A percentile compares a stretch with the other conserved stretches of the same genome.
Conservation (phyloP, 2,797 vertebrate genomes). For the Melanotaenia parkinsoni region DNA sequence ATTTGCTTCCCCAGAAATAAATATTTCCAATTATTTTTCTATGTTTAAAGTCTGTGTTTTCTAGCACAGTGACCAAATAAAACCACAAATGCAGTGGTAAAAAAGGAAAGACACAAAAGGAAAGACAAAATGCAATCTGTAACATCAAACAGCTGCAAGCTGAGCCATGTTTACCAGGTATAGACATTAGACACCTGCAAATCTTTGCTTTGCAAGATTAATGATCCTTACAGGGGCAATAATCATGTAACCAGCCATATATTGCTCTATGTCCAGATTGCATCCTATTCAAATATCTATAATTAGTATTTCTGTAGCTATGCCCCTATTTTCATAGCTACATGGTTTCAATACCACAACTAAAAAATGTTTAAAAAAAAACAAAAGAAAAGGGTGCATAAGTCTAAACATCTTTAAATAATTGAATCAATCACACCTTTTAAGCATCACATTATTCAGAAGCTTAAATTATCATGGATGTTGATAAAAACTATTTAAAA, state of each 20-base stretch:
- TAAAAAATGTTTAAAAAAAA: neutral
- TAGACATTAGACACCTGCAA: constrained; percentile 21
- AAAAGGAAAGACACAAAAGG: constrained; percentile 11
- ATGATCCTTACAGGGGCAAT: neutral
- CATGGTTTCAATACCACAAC: neutral
- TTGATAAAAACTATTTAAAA: neutral
- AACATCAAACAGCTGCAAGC: constrained; percentile 41
- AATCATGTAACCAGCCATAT: neutral
- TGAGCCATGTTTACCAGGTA: constrained; percentile 19
- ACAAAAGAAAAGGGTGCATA: neutral
- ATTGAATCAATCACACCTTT: neutral
- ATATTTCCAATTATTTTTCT: constrained; percentile 18
- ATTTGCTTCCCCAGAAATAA: constrained; percentile 17
- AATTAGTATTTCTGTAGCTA: neutral
- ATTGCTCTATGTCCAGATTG: neutral
- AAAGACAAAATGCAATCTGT: constrained; percentile 20
- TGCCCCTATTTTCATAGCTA: neutral
- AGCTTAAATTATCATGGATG: neutral
- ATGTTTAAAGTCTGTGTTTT: constrained; percentile 35
- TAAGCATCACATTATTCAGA: neutral
- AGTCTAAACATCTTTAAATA: neutral
- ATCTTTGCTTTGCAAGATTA: neutral
- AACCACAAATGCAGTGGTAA: constrained; percentile 25
- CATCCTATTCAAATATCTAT: neutral
- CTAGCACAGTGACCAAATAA: constrained; percentile 43